Conservation (phyloP, 1,140 invertebrate genomes). For the Leptinotarsa lineolata region DNA sequence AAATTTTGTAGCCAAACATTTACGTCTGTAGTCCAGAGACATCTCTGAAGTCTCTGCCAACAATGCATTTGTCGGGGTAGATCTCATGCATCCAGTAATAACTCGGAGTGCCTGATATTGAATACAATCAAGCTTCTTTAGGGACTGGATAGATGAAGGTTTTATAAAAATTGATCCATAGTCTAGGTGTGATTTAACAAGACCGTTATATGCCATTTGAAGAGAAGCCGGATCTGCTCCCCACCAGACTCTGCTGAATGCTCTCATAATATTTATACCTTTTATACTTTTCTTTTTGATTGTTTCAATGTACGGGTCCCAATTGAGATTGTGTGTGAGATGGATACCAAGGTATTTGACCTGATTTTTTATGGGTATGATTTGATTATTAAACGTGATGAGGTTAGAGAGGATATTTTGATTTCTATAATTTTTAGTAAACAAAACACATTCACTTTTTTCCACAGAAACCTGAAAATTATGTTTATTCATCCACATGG, state of each 20-base stretch:
- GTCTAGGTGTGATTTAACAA: conserved; percentile 24
- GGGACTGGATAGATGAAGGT: not conserved
- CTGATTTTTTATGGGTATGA: conserved; percentile 3
- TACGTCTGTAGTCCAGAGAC: conserved; percentile 23
- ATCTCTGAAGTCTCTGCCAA: conserved; percentile 7
- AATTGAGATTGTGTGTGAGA: not conserved
- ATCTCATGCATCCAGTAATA: conserved; percentile 8
- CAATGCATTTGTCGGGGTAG: conserved; percentile 12
- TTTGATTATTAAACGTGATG: not conserved
- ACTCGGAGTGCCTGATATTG: conserved; percentile 11
- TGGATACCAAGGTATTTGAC: conserved; percentile 22
- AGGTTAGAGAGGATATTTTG: not conserved
- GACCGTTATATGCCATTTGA: not conserved
- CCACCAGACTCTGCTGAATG: conserved; percentile 24
- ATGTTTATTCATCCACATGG: not conserved
- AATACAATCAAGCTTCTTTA: conserved; percentile 5
- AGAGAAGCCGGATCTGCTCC: conserved; percentile 18
- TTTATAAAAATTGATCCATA: conserved; percentile 9
- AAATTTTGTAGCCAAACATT: conserved; percentile 26
- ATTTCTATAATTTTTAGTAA: conserved; percentile 2
- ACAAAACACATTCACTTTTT: conserved; percentile 16
- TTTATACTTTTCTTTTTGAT: conserved; percentile 22
- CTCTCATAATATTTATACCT: conserved; percentile 34
- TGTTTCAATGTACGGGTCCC: conserved; percentile 25
- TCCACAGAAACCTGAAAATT: conserved; percentile 11